Evolutionary conservation across 2,113 vertebrate species (phyloP), one percentile per base, ranked within the genome.

Genomic region (Gallinago jamesoni): DNA sequence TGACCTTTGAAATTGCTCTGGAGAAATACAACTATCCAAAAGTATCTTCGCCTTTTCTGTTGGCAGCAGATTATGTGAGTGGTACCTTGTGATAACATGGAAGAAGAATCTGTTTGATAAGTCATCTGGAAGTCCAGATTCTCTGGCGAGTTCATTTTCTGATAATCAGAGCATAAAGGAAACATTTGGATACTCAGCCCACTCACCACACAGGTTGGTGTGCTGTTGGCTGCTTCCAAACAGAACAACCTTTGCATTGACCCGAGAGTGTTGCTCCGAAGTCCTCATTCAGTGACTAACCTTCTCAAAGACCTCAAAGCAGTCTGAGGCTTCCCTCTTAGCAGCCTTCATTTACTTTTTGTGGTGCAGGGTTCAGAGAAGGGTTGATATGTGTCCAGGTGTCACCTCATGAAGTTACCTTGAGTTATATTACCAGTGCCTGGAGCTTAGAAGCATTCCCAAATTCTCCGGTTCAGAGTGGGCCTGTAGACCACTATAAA

Each of bases 321-420:
- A 69, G 14, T 70, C 30, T 6, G 8, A 45, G 55, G 12, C 68
- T 84, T 84, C 62, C 25, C 68, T 25, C 31, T 56, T 55, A 22
- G 37, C 50, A 70, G n/a, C 16, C 21, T 89, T 48, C 4, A 3
- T 76, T 83, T 86, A 17, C 12, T 52, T 78, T 28, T 35, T 52
- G 33, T 56, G 27, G 28, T 56, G 28, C 2, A 4, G 14, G 3
- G 13, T 72, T 83, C 69, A n/a, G 14, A 41, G 41, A 70, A 63
- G 2, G 8, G 12, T 30, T 68, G 11, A 15, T 68, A 47, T 0
- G 0, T 48, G 12, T 48, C 43, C 12, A 56, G 10, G 4, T 89
- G 43, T 82, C 23, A 39, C 24, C 10, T 5, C 17, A 30, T 41
- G 14, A 72, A 14, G 30, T 76, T 66, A 48, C 6, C 12, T 24